Base-by-base conservation (phyloP, 2,797 vertebrate genomes). In the Mormyrus hasselquistii region DNA sequence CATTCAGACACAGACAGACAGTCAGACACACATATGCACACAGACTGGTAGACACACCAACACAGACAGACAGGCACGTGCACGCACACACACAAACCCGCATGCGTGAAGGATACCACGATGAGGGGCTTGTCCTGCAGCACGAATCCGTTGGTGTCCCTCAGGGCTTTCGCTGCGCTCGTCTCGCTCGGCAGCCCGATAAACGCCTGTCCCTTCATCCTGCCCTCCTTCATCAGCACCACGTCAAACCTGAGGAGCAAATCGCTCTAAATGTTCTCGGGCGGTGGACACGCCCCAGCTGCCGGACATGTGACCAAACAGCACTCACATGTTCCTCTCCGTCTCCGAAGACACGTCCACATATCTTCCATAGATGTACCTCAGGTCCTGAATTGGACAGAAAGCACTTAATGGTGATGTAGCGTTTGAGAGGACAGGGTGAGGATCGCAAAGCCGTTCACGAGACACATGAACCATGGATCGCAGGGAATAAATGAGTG, bases 201-300 rank as follows among this genome's bases (percentile, higher is more conserved):
- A 91, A 99, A 99, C 88, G 98, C 99, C 93, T 99, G 99, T 16
- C 99, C 99, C 95, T 99, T 99, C 98, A 99, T 99, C 57, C 98
- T 96, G 2, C 99, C 99, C 94, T 99, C 99, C 93, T 97, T 99
- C 98, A 99, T 99, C 93, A 99, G 92, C 90, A 99, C 97, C 73
- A 99, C 96, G 93, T 99, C 99, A 95, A 99, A 99, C 98, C 98
- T 99, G 91, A 90, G 87, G 91, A 50, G 53, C 38, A 79, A 79
- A 38, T 6, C 2, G 2, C 29, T 79, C 25, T 41, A 41, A 84
- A 86, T 0, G 90, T 6, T 29, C 19, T 9, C 29, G 3, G 3
- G 16, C 2, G 83, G 47, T 12, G 44, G 22, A 16, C 38, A 47
- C 1, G 38, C 16, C 5, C 3, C 34, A 4, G 12, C 69, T 1